These are phyloP conservation scores for Phalloptychus januarius DNA, from an alignment of 2,797 vertebrate species.

Conservation along the genomic window DNA sequence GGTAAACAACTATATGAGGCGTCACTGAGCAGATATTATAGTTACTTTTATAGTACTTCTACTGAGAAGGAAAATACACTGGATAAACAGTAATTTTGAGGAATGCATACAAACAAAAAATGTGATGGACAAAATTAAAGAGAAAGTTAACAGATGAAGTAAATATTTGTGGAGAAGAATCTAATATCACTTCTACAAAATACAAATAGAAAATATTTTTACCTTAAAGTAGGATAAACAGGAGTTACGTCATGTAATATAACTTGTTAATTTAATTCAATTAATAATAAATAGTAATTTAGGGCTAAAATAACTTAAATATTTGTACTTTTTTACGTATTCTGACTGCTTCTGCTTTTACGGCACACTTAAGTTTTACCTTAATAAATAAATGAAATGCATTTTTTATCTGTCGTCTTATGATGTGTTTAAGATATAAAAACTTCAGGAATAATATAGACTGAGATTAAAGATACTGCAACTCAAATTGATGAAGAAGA, in stretches of 20 bases:
- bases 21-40: neutral
- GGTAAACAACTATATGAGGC: neutral
- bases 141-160: neutral
- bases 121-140: neutral
- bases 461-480: conserved; percentile 40
- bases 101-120: neutral
- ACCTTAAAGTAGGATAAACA: neutral
- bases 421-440: conserved; percentile 55
- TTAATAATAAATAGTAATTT: neutral
- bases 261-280: neutral
- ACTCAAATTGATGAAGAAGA: conserved; percentile 6
- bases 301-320: neutral
- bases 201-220: neutral
- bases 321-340: neutral
- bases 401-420: conserved; percentile 53
- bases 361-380: neutral
- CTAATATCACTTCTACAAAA: neutral
- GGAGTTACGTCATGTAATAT: neutral
- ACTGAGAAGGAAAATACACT: neutral
- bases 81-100: neutral
- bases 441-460: conserved; percentile 68
- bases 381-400: neutral
- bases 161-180: neutral
- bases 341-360: neutral
- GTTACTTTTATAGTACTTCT: neutral